Percentiles rank a stretch among this genome's conserved stretches.
phyloP scores from a whole-genome alignment of 1,140 invertebrate species.

The Mya arenaria region DNA sequence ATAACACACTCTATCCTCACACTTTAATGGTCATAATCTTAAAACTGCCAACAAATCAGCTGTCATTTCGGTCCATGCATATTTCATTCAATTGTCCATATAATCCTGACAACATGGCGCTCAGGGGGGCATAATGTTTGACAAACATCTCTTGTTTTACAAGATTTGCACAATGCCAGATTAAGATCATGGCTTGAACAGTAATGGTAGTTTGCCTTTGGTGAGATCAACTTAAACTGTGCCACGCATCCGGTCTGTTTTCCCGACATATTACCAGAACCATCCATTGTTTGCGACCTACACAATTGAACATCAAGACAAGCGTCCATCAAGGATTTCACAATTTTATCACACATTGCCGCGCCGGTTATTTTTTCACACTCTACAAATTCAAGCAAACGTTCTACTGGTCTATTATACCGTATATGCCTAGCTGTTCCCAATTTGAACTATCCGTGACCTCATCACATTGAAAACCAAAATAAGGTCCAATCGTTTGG shows the following conservation, averaged over 20 bases:
- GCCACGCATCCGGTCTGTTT: conserved; percentile 48
- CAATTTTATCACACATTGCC: conserved; percentile 45
- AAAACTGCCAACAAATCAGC: too few species aligned
- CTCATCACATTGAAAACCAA: conserved; percentile 54
- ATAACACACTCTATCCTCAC: too few species aligned
- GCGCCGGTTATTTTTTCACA: conserved; percentile 50
- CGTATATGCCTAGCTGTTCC: conserved; percentile 53
- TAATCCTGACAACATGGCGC: too few species aligned
- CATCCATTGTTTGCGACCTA: conserved; percentile 54
- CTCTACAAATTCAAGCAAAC: conserved; percentile 45
- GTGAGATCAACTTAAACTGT: conserved; percentile 16
- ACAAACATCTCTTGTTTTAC: conserved; percentile 40
- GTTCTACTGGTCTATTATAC: conserved; percentile 29
- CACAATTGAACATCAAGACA: conserved; percentile 49
- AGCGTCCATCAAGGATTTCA: conserved; percentile 23
- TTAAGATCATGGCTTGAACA: conserved; percentile 51
- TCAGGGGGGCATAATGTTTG: conserved; percentile 30
- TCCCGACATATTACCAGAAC: conserved; percentile 54
- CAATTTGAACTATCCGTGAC: conserved; percentile 50
- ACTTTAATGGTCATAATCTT: too few species aligned
- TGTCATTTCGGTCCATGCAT: too few species aligned
- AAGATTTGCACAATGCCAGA: conserved; percentile 56
- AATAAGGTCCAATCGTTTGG: conserved; percentile 48
- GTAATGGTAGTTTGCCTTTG: conserved; percentile 50
- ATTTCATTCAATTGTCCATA: too few species aligned